These are phyloP conservation scores for Andrena trimmerana DNA, from an alignment of 2,888 invertebrate species.

Conservation along the genomic window DNA sequence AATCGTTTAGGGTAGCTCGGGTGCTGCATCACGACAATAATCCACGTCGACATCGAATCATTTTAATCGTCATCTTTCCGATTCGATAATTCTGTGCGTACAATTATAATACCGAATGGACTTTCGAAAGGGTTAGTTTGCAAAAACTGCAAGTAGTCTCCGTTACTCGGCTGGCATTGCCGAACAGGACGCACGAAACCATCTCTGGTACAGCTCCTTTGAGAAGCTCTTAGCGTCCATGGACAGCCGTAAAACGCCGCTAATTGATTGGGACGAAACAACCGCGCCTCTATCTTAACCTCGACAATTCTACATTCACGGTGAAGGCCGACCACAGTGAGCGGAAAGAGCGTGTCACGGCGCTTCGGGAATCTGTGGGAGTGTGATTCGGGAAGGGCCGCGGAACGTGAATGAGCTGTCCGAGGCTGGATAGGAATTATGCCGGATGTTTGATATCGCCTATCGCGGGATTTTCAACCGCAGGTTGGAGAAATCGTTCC, in stretches of 20 bases:
- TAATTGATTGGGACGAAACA: slow-evolving; percentile 35
- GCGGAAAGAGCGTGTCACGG: slow-evolving; percentile 18
- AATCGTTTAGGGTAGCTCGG: background rate
- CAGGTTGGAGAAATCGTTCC: background rate
- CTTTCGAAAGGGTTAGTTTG: too few relatives aligned
- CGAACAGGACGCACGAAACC: background rate
- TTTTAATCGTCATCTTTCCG: too few relatives aligned
- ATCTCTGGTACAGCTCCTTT: background rate
- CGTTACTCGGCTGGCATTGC: background rate
- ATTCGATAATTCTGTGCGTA: too few relatives aligned
- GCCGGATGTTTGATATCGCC: slow-evolving; percentile 57
- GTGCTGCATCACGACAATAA: background rate
- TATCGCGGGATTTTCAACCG: slow-evolving; percentile 44
- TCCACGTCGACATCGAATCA: background rate
- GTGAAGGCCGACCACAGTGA: slow-evolving; percentile 27
- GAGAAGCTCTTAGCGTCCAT: slow-evolving; percentile 17
- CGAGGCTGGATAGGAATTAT: background rate
- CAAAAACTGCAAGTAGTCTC: too few relatives aligned
- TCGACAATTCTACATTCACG: slow-evolving; percentile 43
- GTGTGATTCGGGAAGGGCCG: background rate
- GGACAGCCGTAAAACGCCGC: slow-evolving; percentile 29
- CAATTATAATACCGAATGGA: too few relatives aligned
- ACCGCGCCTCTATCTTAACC: slow-evolving; percentile 33
- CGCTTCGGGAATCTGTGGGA: slow-evolving; percentile 1
- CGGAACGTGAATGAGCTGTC: slow-evolving; percentile 1